Base-by-base conservation (phyloP, 2,113 vertebrate species). In the Thunnus maccoyii region DNA sequence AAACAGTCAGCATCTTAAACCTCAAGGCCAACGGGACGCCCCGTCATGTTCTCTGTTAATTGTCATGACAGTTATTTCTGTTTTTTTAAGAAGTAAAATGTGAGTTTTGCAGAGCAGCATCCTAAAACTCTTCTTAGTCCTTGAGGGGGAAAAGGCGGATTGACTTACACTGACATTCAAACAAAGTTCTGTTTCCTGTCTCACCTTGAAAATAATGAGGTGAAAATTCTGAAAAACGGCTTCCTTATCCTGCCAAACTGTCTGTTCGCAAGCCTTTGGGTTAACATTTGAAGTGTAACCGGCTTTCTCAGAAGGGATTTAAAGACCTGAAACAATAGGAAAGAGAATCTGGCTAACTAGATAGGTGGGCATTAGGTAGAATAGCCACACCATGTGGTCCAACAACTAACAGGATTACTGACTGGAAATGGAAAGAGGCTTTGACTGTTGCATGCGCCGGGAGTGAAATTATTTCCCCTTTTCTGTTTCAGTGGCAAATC, bases 351-450 rank as follows among this genome's bases (percentile, higher is more conserved):
- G 86, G 57, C 80, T 65, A 89, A 87, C 87, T 87, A 88, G 82
- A 80, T 87, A 80, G 86, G 84, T 76, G 80, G 83, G 87, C 80
- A 85, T 92, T 90, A 67, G 80, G 78, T 62, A 79, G 74, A 84
- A 56, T 48, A 83, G 63, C 60, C 63, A 72, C 50, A 69, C 44
- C 48, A 11, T 71, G 82, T 48, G 69, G 68, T 88, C 84, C 87
- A 83, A 75, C 61, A 63, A 56, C 90, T 80, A 88, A 91, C 79
- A 0, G 82, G 90, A 92, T 93, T 89, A 83, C 84, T 62, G 79
- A 75, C 18, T 56, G 68, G 72, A 55, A 55, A 68, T 17, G 44
- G 67, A 87, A 84, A 85, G 84, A 90, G 85, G 86, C 79, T 86
- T 89, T 86, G 56, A 64, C 73, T 69, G 27, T 68, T 72, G 44